A percentile compares a stretch with the other conserved stretches of the same genome.
Evolutionary conservation across 2,113 vertebrate genomes (phyloP).

Genomic region (Thunnus maccoyii): DNA sequence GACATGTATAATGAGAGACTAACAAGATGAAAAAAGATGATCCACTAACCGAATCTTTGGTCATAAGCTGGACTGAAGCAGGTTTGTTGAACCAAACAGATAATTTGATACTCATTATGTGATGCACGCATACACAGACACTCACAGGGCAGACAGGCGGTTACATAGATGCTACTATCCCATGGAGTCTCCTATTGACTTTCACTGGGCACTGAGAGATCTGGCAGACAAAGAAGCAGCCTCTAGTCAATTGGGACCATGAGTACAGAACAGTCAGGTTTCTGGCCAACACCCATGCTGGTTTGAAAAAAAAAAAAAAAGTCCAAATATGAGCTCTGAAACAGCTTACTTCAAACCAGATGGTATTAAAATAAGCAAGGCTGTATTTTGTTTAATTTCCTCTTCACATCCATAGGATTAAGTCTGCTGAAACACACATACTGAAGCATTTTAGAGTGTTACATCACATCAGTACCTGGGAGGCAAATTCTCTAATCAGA

Average conservation of each 20-base stretch:
- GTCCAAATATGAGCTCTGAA: slow-evolving; percentile 21
- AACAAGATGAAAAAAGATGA: background rate
- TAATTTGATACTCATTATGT: slow-evolving; percentile 9
- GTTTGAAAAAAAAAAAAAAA: slow-evolving; percentile 37
- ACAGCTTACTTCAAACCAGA: slow-evolving; percentile 30
- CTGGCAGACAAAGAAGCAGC: slow-evolving; percentile 30
- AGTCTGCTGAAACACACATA: slow-evolving; percentile 24
- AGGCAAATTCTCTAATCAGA: slow-evolving; percentile 52
- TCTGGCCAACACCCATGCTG: slow-evolving; percentile 18
- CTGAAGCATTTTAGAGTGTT: slow-evolving; percentile 43
- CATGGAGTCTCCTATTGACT: slow-evolving; percentile 49
- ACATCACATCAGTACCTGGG: slow-evolving; percentile 46
- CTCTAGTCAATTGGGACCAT: slow-evolving; percentile 34
- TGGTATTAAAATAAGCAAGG: slow-evolving; percentile 11
- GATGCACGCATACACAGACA: slow-evolving; percentile 8
- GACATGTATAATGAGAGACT: background rate
- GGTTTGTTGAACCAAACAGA: background rate
- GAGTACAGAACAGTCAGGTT: slow-evolving; percentile 28
- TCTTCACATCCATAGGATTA: slow-evolving; percentile 11
- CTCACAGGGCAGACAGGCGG: slow-evolving; percentile 31
- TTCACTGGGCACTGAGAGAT: slow-evolving; percentile 25
- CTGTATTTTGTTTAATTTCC: slow-evolving; percentile 17
- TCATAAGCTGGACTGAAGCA: background rate
- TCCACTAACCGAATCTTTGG: background rate
- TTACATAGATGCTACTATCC: slow-evolving; percentile 44